Base-by-base conservation (phyloP, 92 coral and sea anemone species). In the Pocillopora meandrina region DNA sequence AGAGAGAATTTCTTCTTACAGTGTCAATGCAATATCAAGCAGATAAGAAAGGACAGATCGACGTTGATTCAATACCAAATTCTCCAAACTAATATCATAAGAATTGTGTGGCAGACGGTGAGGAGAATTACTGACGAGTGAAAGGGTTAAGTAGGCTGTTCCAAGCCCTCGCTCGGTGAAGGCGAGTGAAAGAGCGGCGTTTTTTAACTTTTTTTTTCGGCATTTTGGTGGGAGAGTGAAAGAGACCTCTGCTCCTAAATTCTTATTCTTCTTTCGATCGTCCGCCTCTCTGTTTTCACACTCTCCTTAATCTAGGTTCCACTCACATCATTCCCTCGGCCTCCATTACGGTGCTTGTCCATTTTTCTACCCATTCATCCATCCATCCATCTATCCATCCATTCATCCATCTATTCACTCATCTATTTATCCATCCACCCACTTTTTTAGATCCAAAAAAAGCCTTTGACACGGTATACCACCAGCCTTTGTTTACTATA, bases 371-470 rank as follows among this genome's bases (percentile, higher is more conserved):
- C 31, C 5, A 85, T 89, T 16, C 80, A 87, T 2, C 80, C 82
- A 65, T 87, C 1, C 78, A 82, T 20, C 66, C 65, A 52, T 74
- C 87, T 1, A 57, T 75, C 26, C 77, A 56, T 9, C 78, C 74
- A 75, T 65, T n/a, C 56, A 52, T 55, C 35, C 78, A 85, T 49
- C 57, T 69, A 75, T 76, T 21, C 49, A 76, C 60, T 42, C n/a
- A 75, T 2, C 69, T 75, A 75, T 63, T 87, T 10, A 74, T 42
- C 8, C 52, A 75, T 69, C 78, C 76, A 20, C 71, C 58, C 2
- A 42, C 82, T 31, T 87, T 82, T 59, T 56, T 87, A 72, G 90
- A 87, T 82, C 78, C 60, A 17, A 71, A 86, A 35, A 77, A 67
- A 13, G 79, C 70, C 42, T 77, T 85, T 35, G 84, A 65, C 36